A percentile compares a stretch with the other conserved stretches of the same genome.
Evolutionary conservation across 2,888 invertebrate genomes (phyloP).

Genomic region (Cecidostiba fungosa): DNA sequence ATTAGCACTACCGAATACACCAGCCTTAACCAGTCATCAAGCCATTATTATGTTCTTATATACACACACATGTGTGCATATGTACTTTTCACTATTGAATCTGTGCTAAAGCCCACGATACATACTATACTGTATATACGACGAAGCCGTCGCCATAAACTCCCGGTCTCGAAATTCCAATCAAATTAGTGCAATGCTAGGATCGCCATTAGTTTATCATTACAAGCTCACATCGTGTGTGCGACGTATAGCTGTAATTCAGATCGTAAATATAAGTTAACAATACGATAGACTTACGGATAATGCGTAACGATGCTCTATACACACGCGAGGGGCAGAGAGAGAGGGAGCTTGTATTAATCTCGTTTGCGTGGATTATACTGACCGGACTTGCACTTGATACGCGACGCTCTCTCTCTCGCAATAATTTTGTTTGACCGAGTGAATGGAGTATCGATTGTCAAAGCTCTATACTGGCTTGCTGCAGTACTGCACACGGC

Average conservation of each 20-base stretch:
- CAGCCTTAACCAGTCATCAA: too few species aligned
- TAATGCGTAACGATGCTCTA: conserved; percentile 13
- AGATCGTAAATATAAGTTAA: conserved; percentile 34
- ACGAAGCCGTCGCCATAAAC: conserved; percentile 4
- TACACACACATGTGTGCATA: not conserved
- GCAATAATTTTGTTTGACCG: conserved; percentile 18
- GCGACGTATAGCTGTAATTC: conserved; percentile 15
- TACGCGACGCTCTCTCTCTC: not conserved
- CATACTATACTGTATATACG: not conserved
- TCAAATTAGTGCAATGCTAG: conserved; percentile 18
- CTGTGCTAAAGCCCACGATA: not conserved
- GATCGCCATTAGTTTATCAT: conserved; percentile 34
- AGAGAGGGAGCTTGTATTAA: not conserved
- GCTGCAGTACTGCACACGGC: not conserved
- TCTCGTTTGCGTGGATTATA: conserved; percentile 25
- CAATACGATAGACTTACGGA: conserved; percentile 18
- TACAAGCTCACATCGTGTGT: not conserved
- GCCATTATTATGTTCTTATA: not conserved
- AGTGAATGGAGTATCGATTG: conserved; percentile 23
- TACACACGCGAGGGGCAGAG: not conserved
- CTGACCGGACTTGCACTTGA: conserved; percentile 14
- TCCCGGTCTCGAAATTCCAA: conserved; percentile 3
- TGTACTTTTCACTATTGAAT: conserved; percentile 1
- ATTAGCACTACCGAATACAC: too few species aligned
- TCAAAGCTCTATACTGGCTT: not conserved